Base-by-base conservation (phyloP, 1,140 invertebrate genomes). In the Gonatopus flavifemur region DNA sequence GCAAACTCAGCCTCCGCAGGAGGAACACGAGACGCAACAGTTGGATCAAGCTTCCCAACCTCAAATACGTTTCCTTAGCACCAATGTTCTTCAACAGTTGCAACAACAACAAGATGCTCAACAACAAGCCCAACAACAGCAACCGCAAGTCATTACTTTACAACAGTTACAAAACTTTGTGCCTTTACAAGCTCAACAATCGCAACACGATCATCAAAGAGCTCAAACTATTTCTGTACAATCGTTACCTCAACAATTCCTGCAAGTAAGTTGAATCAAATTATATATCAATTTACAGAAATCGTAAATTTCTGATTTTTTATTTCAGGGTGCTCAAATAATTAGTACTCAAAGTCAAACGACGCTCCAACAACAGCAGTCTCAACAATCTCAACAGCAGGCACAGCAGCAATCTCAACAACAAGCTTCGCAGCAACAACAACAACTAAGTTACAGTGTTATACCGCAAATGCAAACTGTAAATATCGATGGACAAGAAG, bases 401-500 rank as follows among this genome's bases (percentile, higher is more conserved):
- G 66, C 61, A 24, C 71, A 79, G 48, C 74, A 82, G 21, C 57
- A 55, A 43, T 71, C 57, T 19, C 75, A 70, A 47, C 72, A 78
- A 53, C 79, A 81, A 63, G 72, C 67, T 15, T 78, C 78, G 19
- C 67, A 79, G 0, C 80, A 63, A 47, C 82, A 76, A 58, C 81
- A 78, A 62, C 78, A 72, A 65, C 64, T 75, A 44, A 86, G 84
- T 12, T 88, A 88, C 66, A 88, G 81, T 52, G 79, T 84, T 2
- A 79, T 84, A 22, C 79, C 82, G 20, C 84, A 86, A 28, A 87
- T 93, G 83, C 93, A 95, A 73, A 90, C 91, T 0, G 88, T 96
- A 7, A 94, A 90, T 16, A 89, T 96, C 5, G 93, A 95, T 73
- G 93, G 93, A 0, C 93, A 95, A 67, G 94, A 96, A 67, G 91